Conservation (phyloP, 1,140 invertebrate genomes). For the Amphibalanus amphitrite region DNA sequence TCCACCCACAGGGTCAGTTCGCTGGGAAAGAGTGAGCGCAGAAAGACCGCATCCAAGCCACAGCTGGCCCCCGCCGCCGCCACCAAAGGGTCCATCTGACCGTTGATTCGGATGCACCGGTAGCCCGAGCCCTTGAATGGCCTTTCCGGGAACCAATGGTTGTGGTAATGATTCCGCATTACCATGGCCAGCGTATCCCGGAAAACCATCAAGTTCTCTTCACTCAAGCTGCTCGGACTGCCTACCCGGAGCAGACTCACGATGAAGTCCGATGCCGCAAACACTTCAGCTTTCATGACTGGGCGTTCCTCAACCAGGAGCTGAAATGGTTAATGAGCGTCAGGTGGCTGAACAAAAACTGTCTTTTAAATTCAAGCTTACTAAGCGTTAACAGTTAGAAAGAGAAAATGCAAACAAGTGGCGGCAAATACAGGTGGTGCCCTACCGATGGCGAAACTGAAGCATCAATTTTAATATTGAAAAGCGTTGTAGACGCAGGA, state of each 20-base stretch:
- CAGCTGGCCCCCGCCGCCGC: slow-evolving; percentile 36
- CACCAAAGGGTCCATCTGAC: slow-evolving; percentile 47
- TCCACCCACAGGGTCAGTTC: slow-evolving; percentile 53
- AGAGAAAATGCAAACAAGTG: too few species aligned
- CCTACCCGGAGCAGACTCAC: slow-evolving; percentile 37
- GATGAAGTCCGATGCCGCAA: slow-evolving; percentile 43
- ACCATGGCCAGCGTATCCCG: slow-evolving; percentile 34
- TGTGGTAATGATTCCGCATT: slow-evolving; percentile 34
- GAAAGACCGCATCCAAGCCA: slow-evolving; percentile 31
- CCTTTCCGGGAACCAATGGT: slow-evolving; percentile 48
- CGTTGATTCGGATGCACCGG: slow-evolving; percentile 45
- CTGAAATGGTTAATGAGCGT: not conserved
- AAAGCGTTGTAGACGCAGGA: too few species aligned
- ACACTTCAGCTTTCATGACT: slow-evolving; percentile 40
- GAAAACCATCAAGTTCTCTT: slow-evolving; percentile 37
- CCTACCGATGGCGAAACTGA: too few species aligned
- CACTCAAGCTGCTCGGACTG: slow-evolving; percentile 28
- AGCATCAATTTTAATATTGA: too few species aligned
- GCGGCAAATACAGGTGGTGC: too few species aligned
- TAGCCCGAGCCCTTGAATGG: slow-evolving; percentile 45
- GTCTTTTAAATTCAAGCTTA: too few species aligned
- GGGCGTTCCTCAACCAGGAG: not conserved
- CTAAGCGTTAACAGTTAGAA: too few species aligned
- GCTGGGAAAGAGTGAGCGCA: slow-evolving; percentile 36
- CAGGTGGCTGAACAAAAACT: not conserved